Evolutionary conservation across 2,888 invertebrate genomes (phyloP), one percentile per base, ranked within the genome.

Genomic region (Acrobasis suavella): DNA sequence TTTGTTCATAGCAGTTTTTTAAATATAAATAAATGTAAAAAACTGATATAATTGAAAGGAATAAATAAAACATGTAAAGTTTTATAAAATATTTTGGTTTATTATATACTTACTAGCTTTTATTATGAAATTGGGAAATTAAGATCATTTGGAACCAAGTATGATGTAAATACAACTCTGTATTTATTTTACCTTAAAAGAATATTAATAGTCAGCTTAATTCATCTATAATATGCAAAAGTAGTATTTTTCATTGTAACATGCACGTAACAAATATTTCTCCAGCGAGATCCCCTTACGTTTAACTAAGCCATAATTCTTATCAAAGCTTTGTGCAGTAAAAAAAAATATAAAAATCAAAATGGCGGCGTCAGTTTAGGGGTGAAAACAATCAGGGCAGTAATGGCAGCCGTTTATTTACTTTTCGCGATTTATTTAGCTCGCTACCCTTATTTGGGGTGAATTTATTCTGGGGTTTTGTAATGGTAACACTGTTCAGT

Each of bases 321-420:
- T 71, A 71, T 69, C 66, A 65, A 62, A 65, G 63, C 64, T 58
- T 71, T 59, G 66, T 62, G 58, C 63, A 62, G 54, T 55, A 67
- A 69, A 71, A 72, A 75, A 75, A 76, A 77, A 78, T n/a, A 76
- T 75, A 76, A 78, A 75, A 77, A 74, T 69, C 83, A 91, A 91
- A 84, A 92, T 92, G 91, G 91, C 91, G 81, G 74, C 78, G 63
- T 75, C 69, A 80, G 68, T 76, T 78, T 75, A 80, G 82, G 88
- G 89, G 84, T 74, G 74, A 81, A 72, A 89, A 90, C 89, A 91
- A 91, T 89, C 88, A 89, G 91, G 85, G 85, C 86, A 88, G 85
- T 90, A 86, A 91, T 89, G 86, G 86, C 74, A 77, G 82, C 73
- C 87, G 85, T 88, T 85, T 92, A 92, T 92, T 92, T 92, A 92